These are phyloP conservation scores for Prunella strophiata DNA, from an alignment of 2,797 vertebrate species.

Conservation along the genomic window DNA sequence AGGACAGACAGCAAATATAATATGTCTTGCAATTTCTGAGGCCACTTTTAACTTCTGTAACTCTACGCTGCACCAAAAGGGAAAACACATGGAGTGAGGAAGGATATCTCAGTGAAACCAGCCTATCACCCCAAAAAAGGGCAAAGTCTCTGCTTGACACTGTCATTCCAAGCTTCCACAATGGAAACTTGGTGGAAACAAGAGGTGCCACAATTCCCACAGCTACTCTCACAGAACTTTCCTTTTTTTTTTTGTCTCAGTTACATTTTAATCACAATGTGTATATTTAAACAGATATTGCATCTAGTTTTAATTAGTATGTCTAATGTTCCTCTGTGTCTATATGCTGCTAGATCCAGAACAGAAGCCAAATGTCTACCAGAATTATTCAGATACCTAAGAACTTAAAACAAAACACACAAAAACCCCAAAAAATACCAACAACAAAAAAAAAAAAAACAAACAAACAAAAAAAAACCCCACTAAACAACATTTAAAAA, in stretches of 20 bases:
- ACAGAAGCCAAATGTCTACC: constrained; percentile 24
- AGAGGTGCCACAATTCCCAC: not conserved
- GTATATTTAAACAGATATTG: not conserved
- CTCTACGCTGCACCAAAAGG: not conserved
- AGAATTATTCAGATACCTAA: constrained; percentile 3
- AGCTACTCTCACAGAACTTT: not conserved
- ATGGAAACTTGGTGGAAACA: not conserved
- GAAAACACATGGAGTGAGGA: not conserved
- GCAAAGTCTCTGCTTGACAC: not conserved
- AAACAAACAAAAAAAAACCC: not conserved
- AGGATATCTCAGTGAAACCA: not conserved
- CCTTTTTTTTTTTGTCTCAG: constrained; percentile 1
- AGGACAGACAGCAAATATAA: not conserved
- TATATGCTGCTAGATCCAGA: constrained; percentile 9
- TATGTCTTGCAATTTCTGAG: not conserved
- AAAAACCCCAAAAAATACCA: not conserved
- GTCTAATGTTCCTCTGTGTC: constrained; percentile 17
- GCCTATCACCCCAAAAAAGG: not conserved
- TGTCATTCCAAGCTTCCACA: not conserved
- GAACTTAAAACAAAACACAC: not conserved
- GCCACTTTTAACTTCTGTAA: constrained; percentile 4
- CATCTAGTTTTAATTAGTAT: constrained; percentile 20
- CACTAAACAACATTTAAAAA: not conserved
- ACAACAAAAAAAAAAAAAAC: not conserved
- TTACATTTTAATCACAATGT: not conserved